These are phyloP conservation scores for Chymomyza costata DNA, from an alignment of 1,140 invertebrate species.

Conservation along the genomic window DNA sequence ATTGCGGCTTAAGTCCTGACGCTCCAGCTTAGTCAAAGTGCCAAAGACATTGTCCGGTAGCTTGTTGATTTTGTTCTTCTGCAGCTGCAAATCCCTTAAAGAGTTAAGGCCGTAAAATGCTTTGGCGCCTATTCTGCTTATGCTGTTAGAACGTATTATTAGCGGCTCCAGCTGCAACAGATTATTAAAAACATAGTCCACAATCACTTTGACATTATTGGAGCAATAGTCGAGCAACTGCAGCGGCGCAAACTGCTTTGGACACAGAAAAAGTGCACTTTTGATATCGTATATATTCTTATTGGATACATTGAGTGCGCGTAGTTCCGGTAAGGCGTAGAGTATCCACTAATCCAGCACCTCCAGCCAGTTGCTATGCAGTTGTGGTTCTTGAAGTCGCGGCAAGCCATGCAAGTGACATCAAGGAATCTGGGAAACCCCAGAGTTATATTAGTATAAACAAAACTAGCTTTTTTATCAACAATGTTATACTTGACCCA, in stretches of 20 bases:
- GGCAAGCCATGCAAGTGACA: constrained; percentile 37
- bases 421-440: constrained; percentile 49
- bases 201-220: constrained; percentile 45
- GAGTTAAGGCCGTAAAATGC: constrained; percentile 36
- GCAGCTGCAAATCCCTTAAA: constrained; percentile 43
- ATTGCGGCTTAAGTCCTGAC: constrained; percentile 53
- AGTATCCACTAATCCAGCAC: constrained; percentile 47
- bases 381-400: constrained; percentile 35
- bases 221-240: constrained; percentile 55
- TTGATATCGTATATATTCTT: constrained; percentile 49
- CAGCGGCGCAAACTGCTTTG: constrained; percentile 13
- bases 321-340: constrained; percentile 31
- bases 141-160: constrained; percentile 48
- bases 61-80: constrained; percentile 47
- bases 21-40: constrained; percentile 35
- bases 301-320: constrained; percentile 48
- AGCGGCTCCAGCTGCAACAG: constrained; percentile 37
- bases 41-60: constrained; percentile 44
- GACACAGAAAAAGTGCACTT: constrained; percentile 29
- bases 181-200: constrained; percentile 31
- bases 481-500: constrained; percentile 18
- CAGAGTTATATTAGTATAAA: too few species aligned
- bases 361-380: constrained; percentile 53
- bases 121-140: constrained; percentile 26
- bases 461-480: too few species aligned